Evolutionary conservation across 2,888 invertebrate species (phyloP).

Genomic region (Scaptomyza caliginosa): DNA sequence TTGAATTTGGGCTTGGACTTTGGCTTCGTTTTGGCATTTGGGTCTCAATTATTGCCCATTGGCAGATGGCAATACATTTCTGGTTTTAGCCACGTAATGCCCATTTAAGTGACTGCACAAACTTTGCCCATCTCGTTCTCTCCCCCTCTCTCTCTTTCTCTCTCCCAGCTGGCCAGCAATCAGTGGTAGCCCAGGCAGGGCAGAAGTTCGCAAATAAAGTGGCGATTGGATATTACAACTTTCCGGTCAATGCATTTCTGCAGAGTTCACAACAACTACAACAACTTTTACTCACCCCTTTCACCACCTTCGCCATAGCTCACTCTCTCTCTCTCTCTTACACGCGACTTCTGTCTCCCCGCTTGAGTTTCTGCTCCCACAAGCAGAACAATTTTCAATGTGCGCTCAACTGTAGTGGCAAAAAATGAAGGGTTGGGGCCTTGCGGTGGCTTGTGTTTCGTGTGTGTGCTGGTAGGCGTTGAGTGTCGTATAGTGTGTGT

Average conservation of each 20-base stretch:
- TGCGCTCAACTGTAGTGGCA: slow-evolving; percentile 75
- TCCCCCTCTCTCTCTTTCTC: not conserved
- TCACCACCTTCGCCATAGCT: not conserved
- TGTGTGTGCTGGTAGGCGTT: slow-evolving; percentile 26
- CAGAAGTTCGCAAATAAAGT: slow-evolving; percentile 65
- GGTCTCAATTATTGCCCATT: slow-evolving; percentile 53
- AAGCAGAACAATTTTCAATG: slow-evolving; percentile 76
- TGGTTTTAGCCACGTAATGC: slow-evolving; percentile 63
- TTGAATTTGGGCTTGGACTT: not conserved
- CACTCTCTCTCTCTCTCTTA: not conserved
- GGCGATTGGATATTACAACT: slow-evolving; percentile 78
- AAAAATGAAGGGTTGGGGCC: slow-evolving; percentile 31
- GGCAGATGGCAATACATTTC: slow-evolving; percentile 59
- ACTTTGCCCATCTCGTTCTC: not conserved
- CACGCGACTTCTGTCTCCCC: not conserved
- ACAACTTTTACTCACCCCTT: slow-evolving; percentile 2
- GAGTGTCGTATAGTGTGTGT: slow-evolving; percentile 30
- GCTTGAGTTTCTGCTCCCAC: slow-evolving; percentile 66
- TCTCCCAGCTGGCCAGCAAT: slow-evolving; percentile 25
- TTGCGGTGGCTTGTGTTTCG: no score
- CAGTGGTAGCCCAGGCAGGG: slow-evolving; percentile 11
- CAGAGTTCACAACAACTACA: slow-evolving; percentile 69
- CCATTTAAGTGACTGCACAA: slow-evolving; percentile 63
- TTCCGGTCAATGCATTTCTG: slow-evolving; percentile 78
- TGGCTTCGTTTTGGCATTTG: not conserved